A percentile compares a stretch with the other conserved stretches of the same genome.
Evolutionary conservation across 2,113 vertebrate species (phyloP).

Genomic region (Notarius quadriscutis): DNA sequence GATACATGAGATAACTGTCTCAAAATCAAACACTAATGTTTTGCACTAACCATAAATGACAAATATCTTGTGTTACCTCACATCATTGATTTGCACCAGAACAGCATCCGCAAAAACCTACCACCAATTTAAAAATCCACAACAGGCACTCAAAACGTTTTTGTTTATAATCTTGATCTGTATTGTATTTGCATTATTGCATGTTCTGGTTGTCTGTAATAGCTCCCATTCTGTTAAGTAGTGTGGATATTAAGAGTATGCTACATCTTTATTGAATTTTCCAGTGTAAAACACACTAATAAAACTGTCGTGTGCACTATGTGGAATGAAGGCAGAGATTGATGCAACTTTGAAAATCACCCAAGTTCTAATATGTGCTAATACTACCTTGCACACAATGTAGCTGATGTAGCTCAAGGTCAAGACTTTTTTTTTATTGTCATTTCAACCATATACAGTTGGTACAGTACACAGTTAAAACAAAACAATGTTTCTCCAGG

Average conservation of each 20-base stretch:
- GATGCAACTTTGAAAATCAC: not conserved
- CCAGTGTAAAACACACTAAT: not conserved
- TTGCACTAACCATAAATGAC: not conserved
- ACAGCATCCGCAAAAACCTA: not conserved
- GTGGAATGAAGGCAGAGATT: not conserved
- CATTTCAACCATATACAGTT: too few species aligned
- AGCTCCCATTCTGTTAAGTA: not conserved
- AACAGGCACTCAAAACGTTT: not conserved
- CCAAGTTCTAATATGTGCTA: not conserved
- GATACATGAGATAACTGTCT: not conserved
- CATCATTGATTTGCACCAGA: not conserved
- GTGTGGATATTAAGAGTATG: not conserved
- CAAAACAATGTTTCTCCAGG: too few species aligned
- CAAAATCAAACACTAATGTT: not conserved
- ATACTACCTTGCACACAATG: not conserved
- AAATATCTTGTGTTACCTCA: not conserved
- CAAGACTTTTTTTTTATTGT: too few species aligned
- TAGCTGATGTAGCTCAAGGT: not conserved
- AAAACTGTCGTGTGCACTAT: not conserved
- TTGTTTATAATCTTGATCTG: not conserved
- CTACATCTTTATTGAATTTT: not conserved
- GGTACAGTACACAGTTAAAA: too few species aligned
- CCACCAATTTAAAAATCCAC: not conserved
- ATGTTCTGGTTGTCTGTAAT: not conserved
- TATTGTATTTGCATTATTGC: not conserved